These are phyloP conservation scores for Picus viridis DNA, from an alignment of 2,797 vertebrate species.

Conservation along the genomic window DNA sequence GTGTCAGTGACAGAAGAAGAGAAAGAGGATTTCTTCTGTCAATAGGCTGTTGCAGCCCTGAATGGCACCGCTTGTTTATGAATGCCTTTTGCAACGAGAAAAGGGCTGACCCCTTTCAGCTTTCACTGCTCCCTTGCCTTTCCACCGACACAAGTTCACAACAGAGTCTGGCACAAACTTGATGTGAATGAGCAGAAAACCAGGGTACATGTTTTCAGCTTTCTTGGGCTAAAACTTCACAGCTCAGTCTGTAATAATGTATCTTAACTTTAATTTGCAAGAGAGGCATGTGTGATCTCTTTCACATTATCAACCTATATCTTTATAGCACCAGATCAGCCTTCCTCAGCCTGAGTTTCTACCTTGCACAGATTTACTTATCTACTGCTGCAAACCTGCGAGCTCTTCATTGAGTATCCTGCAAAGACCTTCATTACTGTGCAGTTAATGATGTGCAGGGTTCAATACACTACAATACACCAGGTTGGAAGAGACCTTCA, in stretches of 20 bases:
- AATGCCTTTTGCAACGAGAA: background rate
- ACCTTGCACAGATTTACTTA: constrained; percentile 16
- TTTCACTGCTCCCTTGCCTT: background rate
- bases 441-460: background rate
- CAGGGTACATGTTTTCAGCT: background rate
- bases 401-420: background rate
- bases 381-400: background rate
- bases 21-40: background rate
- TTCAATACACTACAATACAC: too few relatives aligned
- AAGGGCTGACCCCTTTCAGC: background rate
- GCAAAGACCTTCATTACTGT: constrained; percentile 24
- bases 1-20: background rate
- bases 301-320: background rate
- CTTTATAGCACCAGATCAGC: constrained; percentile 15
- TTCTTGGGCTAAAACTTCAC: background rate
- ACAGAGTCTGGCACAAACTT: background rate
- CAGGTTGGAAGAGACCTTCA: too few relatives aligned
- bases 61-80: background rate
- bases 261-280: background rate
- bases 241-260: background rate
- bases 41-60: background rate
- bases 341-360: background rate
- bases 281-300: background rate
- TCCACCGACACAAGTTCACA: background rate
- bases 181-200: background rate